Base-by-base conservation (phyloP, 2,797 vertebrate species). In the Gephyroberyx darwinii region DNA sequence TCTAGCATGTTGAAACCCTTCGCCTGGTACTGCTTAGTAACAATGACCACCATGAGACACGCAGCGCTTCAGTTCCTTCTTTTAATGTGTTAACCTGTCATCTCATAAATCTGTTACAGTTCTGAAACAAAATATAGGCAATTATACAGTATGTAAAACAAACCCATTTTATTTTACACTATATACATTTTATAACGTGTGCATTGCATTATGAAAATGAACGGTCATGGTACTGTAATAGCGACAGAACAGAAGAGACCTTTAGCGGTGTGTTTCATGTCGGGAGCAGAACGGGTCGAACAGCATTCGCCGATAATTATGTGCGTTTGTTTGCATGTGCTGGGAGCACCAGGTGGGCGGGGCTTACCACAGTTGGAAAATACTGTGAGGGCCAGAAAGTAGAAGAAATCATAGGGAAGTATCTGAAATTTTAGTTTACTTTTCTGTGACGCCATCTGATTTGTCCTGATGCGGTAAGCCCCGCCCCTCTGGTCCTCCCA, bases 121-220 rank as follows among this genome's bases (percentile, higher is more conserved):
- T 94, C 89, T 90, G 88, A 93, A 94, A 93, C 91, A 94, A 94
- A 94, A 94, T 93, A 93, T 93, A 94, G 92, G 92, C 92, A 93
- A 93, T 93, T 94, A 92, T 95, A 94, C 93, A 95, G 93, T 94
- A 93, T 92, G 90, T 93, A 93, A 93, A 93, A 92, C 91, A 91
- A 92, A 92, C 89, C 84, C 86, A 91, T 91, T 93, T 93, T 93
- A 93, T 92, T 91, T 91, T 94, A 94, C 94, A 94, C 76, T 94
- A 94, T 94, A 69, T 94, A 94, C 94, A 95, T 84, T 81, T 88
- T 79, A 83, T 89, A 91, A 92, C 77, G 77, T 91, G 90, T 91
- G 90, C 89, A 90, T 90, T 57, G 88, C 86, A 90, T 88, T 68
- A 86, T 87, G 88, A 88, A 81, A 90, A 91, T 79, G 83, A 85